Evolutionary conservation across 23 tunicate genomes (phyloP).

Genomic region (Halocynthia aurantium): DNA sequence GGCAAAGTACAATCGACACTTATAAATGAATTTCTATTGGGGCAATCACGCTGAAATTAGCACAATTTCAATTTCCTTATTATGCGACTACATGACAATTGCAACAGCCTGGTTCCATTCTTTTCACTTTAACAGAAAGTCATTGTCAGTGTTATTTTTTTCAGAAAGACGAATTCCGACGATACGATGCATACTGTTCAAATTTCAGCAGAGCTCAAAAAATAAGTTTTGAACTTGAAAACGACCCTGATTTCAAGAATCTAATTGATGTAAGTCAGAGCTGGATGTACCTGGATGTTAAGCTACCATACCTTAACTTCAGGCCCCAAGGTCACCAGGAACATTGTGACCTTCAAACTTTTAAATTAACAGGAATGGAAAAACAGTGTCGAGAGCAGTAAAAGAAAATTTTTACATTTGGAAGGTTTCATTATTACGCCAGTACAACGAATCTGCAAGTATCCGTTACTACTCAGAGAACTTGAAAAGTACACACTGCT

Average conservation of each 20-base stretch:
- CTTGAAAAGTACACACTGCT: constrained; percentile 59
- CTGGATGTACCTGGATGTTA: too few relatives aligned
- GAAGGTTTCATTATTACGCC: constrained; percentile 93
- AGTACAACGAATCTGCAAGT: constrained; percentile 86
- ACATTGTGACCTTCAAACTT: too few relatives aligned
- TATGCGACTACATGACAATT: neutral
- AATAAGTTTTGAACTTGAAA: constrained; percentile 67
- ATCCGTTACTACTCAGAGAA: constrained; percentile 70
- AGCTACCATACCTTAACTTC: too few relatives aligned
- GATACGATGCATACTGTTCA: constrained; percentile 57
- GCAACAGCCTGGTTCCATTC: neutral
- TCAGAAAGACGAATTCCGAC: constrained; percentile 64
- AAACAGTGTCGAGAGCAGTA: constrained; percentile 47
- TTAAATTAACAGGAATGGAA: constrained; percentile 51
- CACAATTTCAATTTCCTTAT: too few relatives aligned
- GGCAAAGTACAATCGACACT: too few relatives aligned
- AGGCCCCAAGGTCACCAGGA: too few relatives aligned
- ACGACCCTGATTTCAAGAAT: constrained; percentile 44
- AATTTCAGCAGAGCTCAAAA: constrained; percentile 74
- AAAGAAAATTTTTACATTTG: constrained; percentile 55
- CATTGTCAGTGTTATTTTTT: neutral
- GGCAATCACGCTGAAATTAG: too few relatives aligned
- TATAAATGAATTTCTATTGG: too few relatives aligned
- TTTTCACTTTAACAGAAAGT: neutral
- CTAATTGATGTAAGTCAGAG: constrained; percentile 35